Percentiles rank a stretch among this genome's conserved stretches.
Evolutionary conservation across 2,113 vertebrate species (phyloP).

Genomic region (Panthera tigris): DNA sequence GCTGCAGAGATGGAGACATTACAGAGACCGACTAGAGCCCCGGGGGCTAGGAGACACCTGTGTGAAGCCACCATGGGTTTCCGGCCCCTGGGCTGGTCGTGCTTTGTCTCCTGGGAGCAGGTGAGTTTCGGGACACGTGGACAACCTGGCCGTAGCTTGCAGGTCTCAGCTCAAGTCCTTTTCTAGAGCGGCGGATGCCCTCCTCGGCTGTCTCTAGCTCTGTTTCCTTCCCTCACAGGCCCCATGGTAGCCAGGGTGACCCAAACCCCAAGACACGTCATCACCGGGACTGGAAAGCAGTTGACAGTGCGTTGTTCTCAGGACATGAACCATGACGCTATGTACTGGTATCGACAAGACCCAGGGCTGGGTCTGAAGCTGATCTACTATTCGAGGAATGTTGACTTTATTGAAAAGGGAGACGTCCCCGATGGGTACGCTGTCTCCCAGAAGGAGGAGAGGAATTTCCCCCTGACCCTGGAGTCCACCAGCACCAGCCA

Average conservation of each 20-base stretch:
- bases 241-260: slow-evolving; percentile 33
- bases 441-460: neutral
- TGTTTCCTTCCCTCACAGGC: neutral
- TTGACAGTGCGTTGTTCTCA: slow-evolving; percentile 45
- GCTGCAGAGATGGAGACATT: neutral
- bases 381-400: slow-evolving; percentile 25
- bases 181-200: neutral
- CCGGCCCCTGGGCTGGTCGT: slow-evolving; percentile 49
- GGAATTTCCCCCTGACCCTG: slow-evolving; percentile 8
- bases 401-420: rapidly evolving
- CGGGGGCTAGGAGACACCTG: neutral
- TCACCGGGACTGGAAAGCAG: neutral
- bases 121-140: slow-evolving; percentile 42
- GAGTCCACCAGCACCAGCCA: neutral
- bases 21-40: neutral
- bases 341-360: slow-evolving; percentile 66
- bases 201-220: neutral
- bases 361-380: neutral
- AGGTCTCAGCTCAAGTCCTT: neutral
- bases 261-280: slow-evolving; percentile 32
- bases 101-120: slow-evolving; percentile 70
- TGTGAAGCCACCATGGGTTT: neutral
- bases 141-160: rapidly evolving
- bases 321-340: neutral
- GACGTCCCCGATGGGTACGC: neutral